Evolutionary conservation across 2,113 vertebrate genomes (phyloP), one percentile per base, ranked within the genome.

Genomic region (Takifugu flavidus): DNA sequence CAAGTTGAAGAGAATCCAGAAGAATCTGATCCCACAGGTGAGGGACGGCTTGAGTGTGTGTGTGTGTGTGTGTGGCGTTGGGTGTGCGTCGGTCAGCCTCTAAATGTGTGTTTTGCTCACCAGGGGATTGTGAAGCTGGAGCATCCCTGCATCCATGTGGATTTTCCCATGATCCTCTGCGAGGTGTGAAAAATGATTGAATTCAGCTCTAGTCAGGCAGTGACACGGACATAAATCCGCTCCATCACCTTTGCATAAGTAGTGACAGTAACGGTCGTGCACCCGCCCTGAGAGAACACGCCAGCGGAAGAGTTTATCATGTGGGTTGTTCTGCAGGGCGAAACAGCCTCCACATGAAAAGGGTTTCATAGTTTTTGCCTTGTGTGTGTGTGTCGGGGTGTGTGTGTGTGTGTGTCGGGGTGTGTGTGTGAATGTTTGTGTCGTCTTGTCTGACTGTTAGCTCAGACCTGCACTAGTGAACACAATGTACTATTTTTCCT

Each of bases 11-110:
- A 93, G 95, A 75, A 94, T 98, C 59, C 94, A 96, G 74, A 98
- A 96, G 86, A 98, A 98, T 82, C 88, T 98, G 81, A 93, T 95
- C 89, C 96, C 97, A 89, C 97, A 98, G 95, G 97, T 99, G 84
- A 86, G n/a, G 27, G 86, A 60, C 0, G 6, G 2, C 28, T 43
- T 13, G 11, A 13, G 29, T 2, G 6, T 4, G 20, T 7, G 39
- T 2, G 15, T 13, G 0, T 11, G 1, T 3, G 14, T 8, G 42
- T 43, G 42, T 43, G 34, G 42, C 13, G 29, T 45, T 13, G 12
- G 13, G 31, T 2, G 6, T 4, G 0, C 10, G 1, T 3, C 13
- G 10, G 39, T 20, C 14, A 15, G 10, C 59, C 45, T 20, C 2
- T 51, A 0, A 62, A 7, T 31, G 44, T 31, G 5, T n/a, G 1